Evolutionary conservation across 2,888 invertebrate genomes (phyloP), one percentile per base, ranked within the genome.

Genomic region (Augochlorella aurata): DNA sequence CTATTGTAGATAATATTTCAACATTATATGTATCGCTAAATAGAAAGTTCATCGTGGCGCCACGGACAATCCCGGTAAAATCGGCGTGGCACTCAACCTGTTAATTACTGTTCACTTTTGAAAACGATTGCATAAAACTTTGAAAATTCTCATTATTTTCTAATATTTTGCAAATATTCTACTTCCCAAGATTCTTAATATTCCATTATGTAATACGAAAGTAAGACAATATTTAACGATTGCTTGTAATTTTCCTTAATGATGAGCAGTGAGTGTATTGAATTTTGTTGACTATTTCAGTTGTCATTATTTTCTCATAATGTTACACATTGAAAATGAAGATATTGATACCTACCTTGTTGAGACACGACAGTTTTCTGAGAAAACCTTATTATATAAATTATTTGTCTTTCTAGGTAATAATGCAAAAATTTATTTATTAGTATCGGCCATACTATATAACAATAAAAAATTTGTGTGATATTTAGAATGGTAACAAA

Each of bases 401-500:
- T 45, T 18, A n/a, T 80, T 72, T 68, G 18, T 24, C 8, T 63
- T 67, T 82, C 68, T 76, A 84, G 79, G 49, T 69, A 47, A 49
- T 79, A 77, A 74, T 72, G 54, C 67, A 68, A 81, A 82, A 79
- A 78, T 82, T 85, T 74, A 85, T 87, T 88, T 72, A 85, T 74
- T 83, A 81, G 82, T 82, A 76, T 74, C 73, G 67, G 83, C 75
- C 75, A 81, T 84, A 83, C 81, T 67, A 74, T 73, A 71, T 78
- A 81, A 83, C 70, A 74, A 71, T 82, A 85, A 87, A 85, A 58
- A 87, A 86, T 88, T 86, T 90, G 91, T 90, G 92, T 92, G 92
- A 92, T 92, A 92, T 89, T 91, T 91, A 92, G 91, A 87, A 88
- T 79, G 72, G 82, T 84, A 85, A 78, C 44, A 44, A 65, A 79